These are phyloP conservation scores for Lamprologus sp. DNA, from an alignment of 2,113 vertebrate genomes.

Conservation along the genomic window DNA sequence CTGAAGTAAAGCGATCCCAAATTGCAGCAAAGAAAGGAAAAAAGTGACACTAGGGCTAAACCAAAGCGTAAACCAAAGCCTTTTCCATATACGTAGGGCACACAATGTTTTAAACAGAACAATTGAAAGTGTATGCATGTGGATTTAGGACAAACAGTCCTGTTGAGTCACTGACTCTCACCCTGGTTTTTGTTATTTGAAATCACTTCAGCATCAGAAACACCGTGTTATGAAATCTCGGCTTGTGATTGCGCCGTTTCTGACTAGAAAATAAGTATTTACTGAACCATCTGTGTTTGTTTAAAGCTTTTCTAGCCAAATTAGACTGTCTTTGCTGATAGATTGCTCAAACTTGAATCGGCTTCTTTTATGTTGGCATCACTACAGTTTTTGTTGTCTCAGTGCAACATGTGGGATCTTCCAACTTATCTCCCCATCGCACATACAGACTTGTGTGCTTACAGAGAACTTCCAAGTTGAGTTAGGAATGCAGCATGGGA, in stretches of 20 bases:
- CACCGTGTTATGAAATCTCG: background rate
- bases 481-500: conserved; percentile 35
- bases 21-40: background rate
- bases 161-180: conserved; percentile 10
- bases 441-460: background rate
- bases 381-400: background rate
- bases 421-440: background rate
- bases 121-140: conserved; percentile 11
- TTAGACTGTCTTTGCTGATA: background rate
- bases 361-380: background rate
- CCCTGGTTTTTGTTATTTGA: background rate
- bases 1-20: background rate
- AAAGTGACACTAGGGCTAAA: background rate
- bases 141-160: conserved; percentile 9
- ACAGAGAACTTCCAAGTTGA: background rate
- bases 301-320: background rate
- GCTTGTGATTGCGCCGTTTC: background rate
- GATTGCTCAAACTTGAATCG: background rate
- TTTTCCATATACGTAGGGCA: background rate
- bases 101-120: background rate
- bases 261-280: background rate
- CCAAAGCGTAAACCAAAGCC: background rate
- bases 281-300: background rate
- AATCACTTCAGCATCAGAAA: background rate
- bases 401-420: background rate